Evolutionary conservation across 1,140 invertebrate species (phyloP), one percentile per base, ranked within the genome.

Genomic region (Bombus fervidus): DNA sequence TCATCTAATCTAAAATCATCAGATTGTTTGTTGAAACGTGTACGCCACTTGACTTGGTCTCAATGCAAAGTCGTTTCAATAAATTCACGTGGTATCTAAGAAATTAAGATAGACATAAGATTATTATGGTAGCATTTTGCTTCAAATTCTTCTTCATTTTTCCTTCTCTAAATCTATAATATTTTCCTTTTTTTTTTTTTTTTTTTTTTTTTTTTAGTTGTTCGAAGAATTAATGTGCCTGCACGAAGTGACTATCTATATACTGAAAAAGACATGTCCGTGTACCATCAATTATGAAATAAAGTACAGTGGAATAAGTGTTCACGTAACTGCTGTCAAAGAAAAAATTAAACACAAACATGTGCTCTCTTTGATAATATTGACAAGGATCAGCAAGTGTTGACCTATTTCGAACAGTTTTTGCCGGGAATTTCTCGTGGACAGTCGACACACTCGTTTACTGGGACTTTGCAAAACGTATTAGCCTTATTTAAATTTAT

Each of bases 51-150:
- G 59, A 87, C 81, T 83, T 31, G 59, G 37, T 80, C 73, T 75
- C 72, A 53, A 88, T 86, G 79, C 79, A 89, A 89, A 89, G 88
- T 89, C 88, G 81, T 88, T 91, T 91, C 81, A 89, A 91, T 89
- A 90, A 81, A 86, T 88, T 77, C 77, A 79, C 78, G 62, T 81
- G 71, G n/a, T 86, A 57, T 75, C 47, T 83, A 57, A 41, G 25
- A 87, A 81, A 73, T 85, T 10, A 37, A 12, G 28, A 72, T n/a
- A 18, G 39, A 72, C 37, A 3, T 34, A 25, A 41, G 10, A 28
- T 43, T 28, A 37, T 69, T 28, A 39, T 39, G 25, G 4, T 22
- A 8, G 13, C n/a, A 6, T 66, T 66, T 15, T 13, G 13, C 6
- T 31, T 28, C 18, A 25, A 37, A 69, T 39, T 74, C 5, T 22